phyloP scores from a whole-genome alignment of 92 coral and sea anemone species.

The Umimayanthus chanpuru region DNA sequence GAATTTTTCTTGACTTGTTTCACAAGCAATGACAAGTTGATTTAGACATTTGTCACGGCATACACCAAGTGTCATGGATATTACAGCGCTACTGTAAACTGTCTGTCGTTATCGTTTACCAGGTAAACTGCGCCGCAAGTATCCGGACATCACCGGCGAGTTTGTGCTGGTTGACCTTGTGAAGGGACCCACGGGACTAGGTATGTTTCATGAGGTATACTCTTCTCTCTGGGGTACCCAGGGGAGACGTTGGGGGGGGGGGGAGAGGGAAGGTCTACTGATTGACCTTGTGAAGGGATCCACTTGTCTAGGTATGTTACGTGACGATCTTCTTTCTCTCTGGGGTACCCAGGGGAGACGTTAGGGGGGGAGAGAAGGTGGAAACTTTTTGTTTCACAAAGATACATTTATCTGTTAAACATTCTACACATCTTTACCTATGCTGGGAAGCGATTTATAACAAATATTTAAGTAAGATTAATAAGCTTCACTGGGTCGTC shows the following conservation, averaged over 20 bases:
- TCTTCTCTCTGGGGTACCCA: neutral
- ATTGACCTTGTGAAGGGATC: slow-evolving; percentile 84
- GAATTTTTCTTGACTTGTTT: too few species aligned
- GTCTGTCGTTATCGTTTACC: neutral
- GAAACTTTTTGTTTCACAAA: too few species aligned
- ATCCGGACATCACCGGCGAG: slow-evolving; percentile 95
- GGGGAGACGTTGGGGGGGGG: neutral
- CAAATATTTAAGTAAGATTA: too few species aligned
- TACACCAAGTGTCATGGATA: too few species aligned
- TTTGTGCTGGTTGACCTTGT: slow-evolving; percentile 79
- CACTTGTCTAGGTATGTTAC: neutral
- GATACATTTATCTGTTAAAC: too few species aligned
- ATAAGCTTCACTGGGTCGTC: too few species aligned
- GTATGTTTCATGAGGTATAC: neutral
- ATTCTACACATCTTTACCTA: too few species aligned
- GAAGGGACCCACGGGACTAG: slow-evolving; percentile 78
- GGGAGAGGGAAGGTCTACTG: slow-evolving; percentile 16
- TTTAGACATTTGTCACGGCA: too few species aligned
- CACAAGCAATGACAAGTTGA: too few species aligned
- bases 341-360: neutral
- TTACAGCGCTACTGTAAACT: neutral
- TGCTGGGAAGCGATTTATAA: too few species aligned
- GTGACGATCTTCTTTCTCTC: too few species aligned
- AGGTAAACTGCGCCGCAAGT: slow-evolving; percentile 79
- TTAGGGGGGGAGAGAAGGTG: neutral